Evolutionary conservation across 2,113 vertebrate species (phyloP).

Genomic region (Pluvianellus socialis): DNA sequence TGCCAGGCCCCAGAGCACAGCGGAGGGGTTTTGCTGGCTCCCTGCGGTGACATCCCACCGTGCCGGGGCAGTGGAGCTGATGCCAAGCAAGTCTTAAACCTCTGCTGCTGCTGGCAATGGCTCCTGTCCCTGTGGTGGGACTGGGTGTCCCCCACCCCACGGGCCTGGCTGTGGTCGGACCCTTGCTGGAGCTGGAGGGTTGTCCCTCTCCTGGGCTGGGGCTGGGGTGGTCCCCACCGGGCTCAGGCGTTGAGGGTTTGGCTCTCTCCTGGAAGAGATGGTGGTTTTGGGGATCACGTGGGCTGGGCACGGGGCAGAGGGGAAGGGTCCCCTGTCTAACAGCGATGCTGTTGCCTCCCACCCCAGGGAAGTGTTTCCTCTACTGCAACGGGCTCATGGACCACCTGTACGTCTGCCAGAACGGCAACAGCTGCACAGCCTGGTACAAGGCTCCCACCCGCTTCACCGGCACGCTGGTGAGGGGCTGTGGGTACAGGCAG

Average conservation of each 20-base stretch:
- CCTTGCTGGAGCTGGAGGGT: not conserved
- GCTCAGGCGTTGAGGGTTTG: not conserved
- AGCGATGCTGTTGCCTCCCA: not conserved
- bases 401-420: conserved; percentile 91
- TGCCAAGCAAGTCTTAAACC: not conserved
- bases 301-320: not conserved
- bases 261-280: not conserved
- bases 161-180: not conserved
- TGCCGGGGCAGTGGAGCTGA: not conserved
- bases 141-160: not conserved
- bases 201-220: not conserved
- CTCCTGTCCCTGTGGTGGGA: not conserved
- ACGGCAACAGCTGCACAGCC: conserved; percentile 79
- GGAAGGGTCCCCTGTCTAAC: not conserved
- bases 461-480: conserved; percentile 91
- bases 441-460: conserved; percentile 88
- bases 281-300: not conserved
- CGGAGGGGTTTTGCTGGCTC: not conserved
- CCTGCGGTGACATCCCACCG: rapidly evolving
- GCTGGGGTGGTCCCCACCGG: not conserved
- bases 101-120: not conserved
- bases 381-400: conserved; percentile 95
- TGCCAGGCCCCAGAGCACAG: not conserved
- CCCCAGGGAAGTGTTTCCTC: conserved; percentile 91
- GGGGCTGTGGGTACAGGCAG: not conserved